Percentiles rank a stretch among this genome's conserved stretches.
Conservation (phyloP, 2,113 vertebrate species). For the Leucopternis melanops region DNA sequence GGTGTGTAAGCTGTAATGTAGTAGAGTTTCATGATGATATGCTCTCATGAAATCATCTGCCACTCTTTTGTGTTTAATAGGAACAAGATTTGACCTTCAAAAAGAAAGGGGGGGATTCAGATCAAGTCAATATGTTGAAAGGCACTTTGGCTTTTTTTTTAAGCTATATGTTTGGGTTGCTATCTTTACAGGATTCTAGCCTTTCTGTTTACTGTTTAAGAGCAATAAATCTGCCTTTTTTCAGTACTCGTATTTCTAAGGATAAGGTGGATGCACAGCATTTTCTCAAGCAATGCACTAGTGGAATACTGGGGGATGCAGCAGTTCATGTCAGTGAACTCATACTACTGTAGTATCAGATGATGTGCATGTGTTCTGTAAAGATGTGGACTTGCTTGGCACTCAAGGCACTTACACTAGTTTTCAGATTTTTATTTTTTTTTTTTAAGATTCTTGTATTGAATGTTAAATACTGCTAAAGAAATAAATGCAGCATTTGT, state of each 20-base stretch:
- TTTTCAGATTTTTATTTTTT: background rate
- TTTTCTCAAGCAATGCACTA: background rate
- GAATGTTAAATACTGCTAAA: background rate
- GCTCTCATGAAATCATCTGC: background rate
- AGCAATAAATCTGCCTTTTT: background rate
- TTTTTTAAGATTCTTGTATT: background rate
- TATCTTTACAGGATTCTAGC: background rate
- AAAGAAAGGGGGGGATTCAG: background rate
- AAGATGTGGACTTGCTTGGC: background rate
- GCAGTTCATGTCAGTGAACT: background rate
- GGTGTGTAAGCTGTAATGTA: background rate
- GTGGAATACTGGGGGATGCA: background rate
- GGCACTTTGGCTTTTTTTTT: background rate
- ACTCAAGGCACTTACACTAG: accelerated
- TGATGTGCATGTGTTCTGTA: background rate
- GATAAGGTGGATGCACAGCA: background rate
- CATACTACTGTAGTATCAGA: background rate
- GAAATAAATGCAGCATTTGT: background rate
- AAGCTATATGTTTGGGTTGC: background rate
- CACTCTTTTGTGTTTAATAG: background rate
- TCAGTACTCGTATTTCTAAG: background rate
- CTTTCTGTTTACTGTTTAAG: background rate
- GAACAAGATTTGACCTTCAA: background rate
- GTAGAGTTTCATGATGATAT: background rate
- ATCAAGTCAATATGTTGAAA: background rate